These are phyloP conservation scores for Sorex araneus DNA, from an alignment of 2,113 vertebrate genomes.

Conservation along the genomic window DNA sequence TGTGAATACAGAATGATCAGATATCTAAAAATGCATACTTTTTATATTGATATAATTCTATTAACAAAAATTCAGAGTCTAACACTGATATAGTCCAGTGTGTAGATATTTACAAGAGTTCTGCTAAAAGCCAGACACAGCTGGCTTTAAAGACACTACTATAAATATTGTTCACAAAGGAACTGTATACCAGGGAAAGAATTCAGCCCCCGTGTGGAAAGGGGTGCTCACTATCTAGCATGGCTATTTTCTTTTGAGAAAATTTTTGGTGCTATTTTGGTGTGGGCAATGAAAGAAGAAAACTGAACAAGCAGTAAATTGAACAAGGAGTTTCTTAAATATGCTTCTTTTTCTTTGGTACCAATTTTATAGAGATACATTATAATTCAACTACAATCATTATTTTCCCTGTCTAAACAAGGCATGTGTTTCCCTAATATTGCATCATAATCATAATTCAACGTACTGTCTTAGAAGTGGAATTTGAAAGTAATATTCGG, in stretches of 20 bases:
- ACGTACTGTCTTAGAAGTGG: neutral
- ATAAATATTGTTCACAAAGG: slow-evolving; percentile 64
- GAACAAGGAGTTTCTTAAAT: slow-evolving; percentile 2
- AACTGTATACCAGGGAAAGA: slow-evolving; percentile 57
- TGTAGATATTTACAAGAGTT: slow-evolving; percentile 66
- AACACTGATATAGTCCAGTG: slow-evolving; percentile 19
- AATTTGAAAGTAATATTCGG: slow-evolving; percentile 2
- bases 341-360: slow-evolving; percentile 26
- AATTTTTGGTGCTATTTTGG: neutral
- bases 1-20: neutral
- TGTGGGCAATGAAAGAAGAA: slow-evolving; percentile 39
- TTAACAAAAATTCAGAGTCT: slow-evolving; percentile 16
- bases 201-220: slow-evolving; percentile 30
- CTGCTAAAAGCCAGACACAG: slow-evolving; percentile 51
- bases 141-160: slow-evolving; percentile 62
- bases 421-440: slow-evolving; percentile 26
- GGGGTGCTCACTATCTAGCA: slow-evolving; percentile 32
- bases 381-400: slow-evolving; percentile 45
- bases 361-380: neutral
- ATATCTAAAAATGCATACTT: neutral
- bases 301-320: neutral
- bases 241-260: slow-evolving; percentile 51
- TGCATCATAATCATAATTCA: slow-evolving; percentile 15
- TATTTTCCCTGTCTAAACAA: slow-evolving; percentile 47
- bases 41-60: slow-evolving; percentile 24